These are phyloP conservation scores for Cryptocheilus praepositus DNA, from an alignment of 2,888 invertebrate species.

Conservation along the genomic window DNA sequence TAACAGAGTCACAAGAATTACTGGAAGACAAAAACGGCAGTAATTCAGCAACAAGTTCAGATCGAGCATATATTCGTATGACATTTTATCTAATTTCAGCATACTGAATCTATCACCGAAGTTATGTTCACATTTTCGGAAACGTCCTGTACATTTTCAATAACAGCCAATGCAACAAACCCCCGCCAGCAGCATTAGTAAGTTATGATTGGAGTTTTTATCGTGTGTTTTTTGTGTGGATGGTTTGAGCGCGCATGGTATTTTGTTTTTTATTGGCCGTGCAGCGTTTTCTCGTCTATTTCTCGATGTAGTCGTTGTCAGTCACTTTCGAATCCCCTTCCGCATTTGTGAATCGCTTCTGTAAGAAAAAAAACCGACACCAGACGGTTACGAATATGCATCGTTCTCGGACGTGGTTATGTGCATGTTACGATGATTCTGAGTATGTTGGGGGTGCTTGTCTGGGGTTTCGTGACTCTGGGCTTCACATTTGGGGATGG, in stretches of 20 bases:
- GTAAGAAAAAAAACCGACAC: conserved; percentile 73
- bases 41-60: no score
- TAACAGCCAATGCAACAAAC: no score
- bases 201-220: conserved; percentile 13
- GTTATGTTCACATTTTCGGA: no score
- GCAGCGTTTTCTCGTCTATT: conserved; percentile 60
- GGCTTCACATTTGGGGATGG: no score
- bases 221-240: background rate
- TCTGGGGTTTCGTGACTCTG: no score
- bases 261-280: conserved; percentile 39
- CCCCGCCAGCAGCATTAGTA: conserved; percentile 40
- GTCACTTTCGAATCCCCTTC: conserved; percentile 57
- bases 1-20: no score
- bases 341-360: conserved; percentile 76
- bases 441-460: background rate
- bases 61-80: no score
- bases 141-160: no score
- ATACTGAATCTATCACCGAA: no score
- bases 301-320: conserved; percentile 66
- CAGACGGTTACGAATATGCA: conserved; percentile 53
- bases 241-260: conserved; percentile 40
- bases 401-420: conserved; percentile 25
- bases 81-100: no score
- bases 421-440: conserved; percentile 6
- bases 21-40: no score